Percentiles rank a stretch among this genome's conserved stretches.
These are phyloP conservation scores for Sebastes vulpes DNA, from an alignment of 2,797 vertebrate genomes.

Conservation along the genomic window DNA sequence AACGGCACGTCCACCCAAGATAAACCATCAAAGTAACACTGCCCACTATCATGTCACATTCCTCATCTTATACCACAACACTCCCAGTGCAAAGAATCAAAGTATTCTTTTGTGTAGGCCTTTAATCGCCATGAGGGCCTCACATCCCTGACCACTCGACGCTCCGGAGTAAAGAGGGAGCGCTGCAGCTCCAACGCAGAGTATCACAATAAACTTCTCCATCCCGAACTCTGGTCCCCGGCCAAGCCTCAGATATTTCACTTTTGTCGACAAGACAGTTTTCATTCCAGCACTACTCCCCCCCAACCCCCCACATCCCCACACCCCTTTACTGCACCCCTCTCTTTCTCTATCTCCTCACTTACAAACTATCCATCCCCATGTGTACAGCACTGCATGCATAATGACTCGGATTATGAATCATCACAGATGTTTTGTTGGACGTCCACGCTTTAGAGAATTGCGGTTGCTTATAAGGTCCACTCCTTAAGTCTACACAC, in stretches of 20 bases:
- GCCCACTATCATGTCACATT: constrained; percentile 21
- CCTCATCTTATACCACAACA: constrained; percentile 17
- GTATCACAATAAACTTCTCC: constrained; percentile 75
- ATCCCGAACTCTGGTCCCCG: constrained; percentile 55
- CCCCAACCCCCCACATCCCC: not conserved
- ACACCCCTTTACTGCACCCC: constrained; percentile 42
- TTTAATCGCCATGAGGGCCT: constrained; percentile 29
- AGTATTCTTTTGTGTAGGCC: constrained; percentile 20
- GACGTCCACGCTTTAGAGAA: constrained; percentile 39
- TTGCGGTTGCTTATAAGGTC: constrained; percentile 44
- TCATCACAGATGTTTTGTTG: constrained; percentile 77
- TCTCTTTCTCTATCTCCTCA: constrained; percentile 55
- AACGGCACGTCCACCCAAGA: not conserved
- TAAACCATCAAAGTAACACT: constrained; percentile 14
- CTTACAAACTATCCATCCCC: constrained; percentile 74
- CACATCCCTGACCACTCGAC: constrained; percentile 39
- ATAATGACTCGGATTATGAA: constrained; percentile 54
- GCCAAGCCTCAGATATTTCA: constrained; percentile 80
- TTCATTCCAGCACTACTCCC: constrained; percentile 69
- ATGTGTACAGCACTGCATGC: constrained; percentile 56
- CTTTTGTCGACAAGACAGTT: constrained; percentile 80
- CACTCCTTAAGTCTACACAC: constrained; percentile 57
- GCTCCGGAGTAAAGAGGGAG: constrained; percentile 39
- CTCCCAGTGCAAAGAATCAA: constrained; percentile 7
- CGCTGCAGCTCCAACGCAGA: constrained; percentile 44